These are phyloP conservation scores for Drosophila littoralis DNA, from an alignment of 1,140 invertebrate species.

Conservation along the genomic window DNA sequence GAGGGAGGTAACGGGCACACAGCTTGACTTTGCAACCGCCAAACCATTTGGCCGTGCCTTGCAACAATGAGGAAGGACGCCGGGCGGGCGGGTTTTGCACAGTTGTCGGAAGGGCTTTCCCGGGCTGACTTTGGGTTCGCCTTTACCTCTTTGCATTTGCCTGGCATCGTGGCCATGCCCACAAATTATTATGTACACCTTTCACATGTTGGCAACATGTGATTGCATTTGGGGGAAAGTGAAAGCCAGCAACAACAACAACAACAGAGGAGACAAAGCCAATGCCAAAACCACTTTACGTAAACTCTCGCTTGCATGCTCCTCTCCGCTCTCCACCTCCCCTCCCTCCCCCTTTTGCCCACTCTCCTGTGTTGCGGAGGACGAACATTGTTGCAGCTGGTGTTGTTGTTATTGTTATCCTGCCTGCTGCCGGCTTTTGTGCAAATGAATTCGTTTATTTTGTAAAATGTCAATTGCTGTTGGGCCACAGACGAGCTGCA, in stretches of 20 bases:
- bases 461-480: constrained; percentile 81
- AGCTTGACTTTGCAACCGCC: constrained; percentile 78
- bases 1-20: background rate
- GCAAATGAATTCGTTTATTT: constrained; percentile 82
- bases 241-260: constrained; percentile 46
- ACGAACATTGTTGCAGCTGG: constrained; percentile 44
- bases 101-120: constrained; percentile 15
- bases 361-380: too few species aligned
- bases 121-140: constrained; percentile 17
- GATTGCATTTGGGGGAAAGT: constrained; percentile 75
- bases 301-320: constrained; percentile 17
- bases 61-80: constrained; percentile 42
- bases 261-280: constrained; percentile 1
- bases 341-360: background rate
- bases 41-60: constrained; percentile 63
- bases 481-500: constrained; percentile 45
- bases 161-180: constrained; percentile 29
- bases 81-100: background rate
- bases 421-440: constrained; percentile 35
- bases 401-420: constrained; percentile 17
- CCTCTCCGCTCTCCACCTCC: constrained; percentile 3
- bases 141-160: constrained; percentile 1
- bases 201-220: constrained; percentile 79
- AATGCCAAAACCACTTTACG: constrained; percentile 27
- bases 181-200: constrained; percentile 79